phyloP scores from a whole-genome alignment of 2,797 vertebrate species.

The Chaenodraco wilsoni region DNA sequence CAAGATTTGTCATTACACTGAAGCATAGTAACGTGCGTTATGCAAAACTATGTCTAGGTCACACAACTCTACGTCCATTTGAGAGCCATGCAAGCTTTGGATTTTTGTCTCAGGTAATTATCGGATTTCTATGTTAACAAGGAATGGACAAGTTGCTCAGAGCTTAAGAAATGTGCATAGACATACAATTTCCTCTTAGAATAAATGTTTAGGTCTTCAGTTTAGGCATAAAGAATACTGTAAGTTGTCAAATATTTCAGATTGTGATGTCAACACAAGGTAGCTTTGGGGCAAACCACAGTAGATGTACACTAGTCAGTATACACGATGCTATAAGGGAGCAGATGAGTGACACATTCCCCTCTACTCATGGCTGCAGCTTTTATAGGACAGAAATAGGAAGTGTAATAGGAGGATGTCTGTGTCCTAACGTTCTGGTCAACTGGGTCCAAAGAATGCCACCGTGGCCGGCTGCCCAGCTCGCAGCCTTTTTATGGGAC shows the following conservation, averaged over 20 bases:
- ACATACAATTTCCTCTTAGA: too few relatives aligned
- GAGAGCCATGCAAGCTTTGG: background rate
- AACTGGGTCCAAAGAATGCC: constrained; percentile 67
- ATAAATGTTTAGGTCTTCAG: too few relatives aligned
- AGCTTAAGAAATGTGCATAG: background rate
- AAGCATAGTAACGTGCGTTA: constrained; percentile 9
- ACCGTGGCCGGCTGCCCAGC: constrained; percentile 58
- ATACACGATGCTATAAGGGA: background rate
- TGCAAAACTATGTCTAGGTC: constrained; percentile 27
- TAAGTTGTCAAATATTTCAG: too few relatives aligned
- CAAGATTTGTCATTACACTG: constrained; percentile 28
- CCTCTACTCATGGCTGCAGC: constrained; percentile 25
- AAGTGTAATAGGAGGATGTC: constrained; percentile 67
- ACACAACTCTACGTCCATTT: constrained; percentile 4
- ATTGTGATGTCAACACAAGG: too few relatives aligned
- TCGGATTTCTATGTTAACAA: background rate
- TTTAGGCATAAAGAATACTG: background rate
- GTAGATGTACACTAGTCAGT: background rate
- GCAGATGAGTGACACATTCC: constrained; percentile 35
- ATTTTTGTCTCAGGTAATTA: constrained; percentile 14
- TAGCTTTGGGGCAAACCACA: background rate
- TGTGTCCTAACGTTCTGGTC: constrained; percentile 68
- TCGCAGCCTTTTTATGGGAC: constrained; percentile 58
- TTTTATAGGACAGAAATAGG: constrained; percentile 69
- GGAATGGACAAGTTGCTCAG: constrained; percentile 5